These are phyloP conservation scores for Brachypodius melanocephalos DNA, from an alignment of 2,113 vertebrate genomes.

Conservation along the genomic window DNA sequence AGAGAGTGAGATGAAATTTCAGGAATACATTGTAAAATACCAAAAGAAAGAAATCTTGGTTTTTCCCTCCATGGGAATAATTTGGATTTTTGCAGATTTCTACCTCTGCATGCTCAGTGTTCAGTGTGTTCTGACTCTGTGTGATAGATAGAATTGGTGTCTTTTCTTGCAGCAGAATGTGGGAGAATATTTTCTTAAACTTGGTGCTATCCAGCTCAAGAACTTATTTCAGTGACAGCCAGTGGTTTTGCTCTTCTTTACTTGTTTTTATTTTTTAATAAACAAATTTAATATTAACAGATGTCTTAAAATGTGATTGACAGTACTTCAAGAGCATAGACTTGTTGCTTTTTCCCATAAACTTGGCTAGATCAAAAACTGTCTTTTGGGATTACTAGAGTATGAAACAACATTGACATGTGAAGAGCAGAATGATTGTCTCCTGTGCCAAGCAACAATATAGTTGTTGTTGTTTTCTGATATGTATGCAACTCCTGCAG, in stretches of 20 bases:
- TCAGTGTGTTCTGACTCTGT: not conserved
- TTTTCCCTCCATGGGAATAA: not conserved
- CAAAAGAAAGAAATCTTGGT: not conserved
- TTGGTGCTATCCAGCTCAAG: not conserved
- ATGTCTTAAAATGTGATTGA: not conserved
- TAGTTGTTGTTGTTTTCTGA: not conserved
- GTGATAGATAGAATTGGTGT: not conserved
- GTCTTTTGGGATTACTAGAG: not conserved
- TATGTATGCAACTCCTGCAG: not conserved
- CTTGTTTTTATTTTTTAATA: not conserved
- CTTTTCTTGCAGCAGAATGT: not conserved
- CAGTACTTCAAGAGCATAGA: not conserved
- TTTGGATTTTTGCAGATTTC: not conserved
- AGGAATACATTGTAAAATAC: not conserved
- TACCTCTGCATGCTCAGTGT: not conserved
- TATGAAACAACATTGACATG: slow-evolving; percentile 31
- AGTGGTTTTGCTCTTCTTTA: not conserved
- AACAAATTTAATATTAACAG: slow-evolving; percentile 15
- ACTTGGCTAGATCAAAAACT: not conserved
- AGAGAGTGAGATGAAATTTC: not conserved
- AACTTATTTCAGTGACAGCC: not conserved
- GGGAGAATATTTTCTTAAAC: not conserved
- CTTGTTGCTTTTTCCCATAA: slow-evolving; percentile 14
- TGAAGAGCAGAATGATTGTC: slow-evolving; percentile 58
- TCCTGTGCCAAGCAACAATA: slow-evolving; percentile 22